A percentile compares a stretch with the other conserved stretches of the same genome.
phyloP scores from a whole-genome alignment of 2,888 invertebrate species.

The Phlogophora meticulosa region DNA sequence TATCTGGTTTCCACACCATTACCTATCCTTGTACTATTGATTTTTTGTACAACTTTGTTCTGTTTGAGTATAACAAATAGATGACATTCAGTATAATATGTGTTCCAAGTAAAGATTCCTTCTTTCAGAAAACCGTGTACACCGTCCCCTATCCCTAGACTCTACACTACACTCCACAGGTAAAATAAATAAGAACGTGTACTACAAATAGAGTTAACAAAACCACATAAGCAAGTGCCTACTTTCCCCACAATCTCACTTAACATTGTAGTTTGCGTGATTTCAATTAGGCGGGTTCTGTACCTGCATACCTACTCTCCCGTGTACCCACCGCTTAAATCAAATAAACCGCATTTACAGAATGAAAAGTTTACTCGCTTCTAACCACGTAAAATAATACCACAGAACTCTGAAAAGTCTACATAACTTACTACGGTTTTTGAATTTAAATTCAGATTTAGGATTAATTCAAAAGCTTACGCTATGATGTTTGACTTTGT shows the following conservation, averaged over 20 bases:
- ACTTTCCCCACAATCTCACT: conserved; percentile 56
- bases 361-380: conserved; percentile 77
- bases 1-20: conserved; percentile 27
- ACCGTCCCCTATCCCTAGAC: not conserved
- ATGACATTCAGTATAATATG: not conserved
- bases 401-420: conserved; percentile 74
- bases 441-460: conserved; percentile 74
- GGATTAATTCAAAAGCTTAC: conserved; percentile 68
- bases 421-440: conserved; percentile 74
- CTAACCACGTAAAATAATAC: conserved; percentile 78
- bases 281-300: conserved; percentile 70
- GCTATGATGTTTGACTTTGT: conserved; percentile 62
- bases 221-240: conserved; percentile 36
- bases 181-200: conserved; percentile 22
- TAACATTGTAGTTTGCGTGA: conserved; percentile 70
- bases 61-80: not conserved
- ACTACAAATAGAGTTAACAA: conserved; percentile 21
- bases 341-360: conserved; percentile 79
- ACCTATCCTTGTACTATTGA: not conserved
- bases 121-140: not conserved
- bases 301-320: conserved; percentile 49
- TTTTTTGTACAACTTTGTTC: not conserved
- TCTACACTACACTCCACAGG: not conserved
- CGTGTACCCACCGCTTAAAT: conserved; percentile 71
- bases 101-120: not conserved